Evolutionary conservation across 2,113 vertebrate species (phyloP).

Genomic region (Phrynosoma blainvillii): DNA sequence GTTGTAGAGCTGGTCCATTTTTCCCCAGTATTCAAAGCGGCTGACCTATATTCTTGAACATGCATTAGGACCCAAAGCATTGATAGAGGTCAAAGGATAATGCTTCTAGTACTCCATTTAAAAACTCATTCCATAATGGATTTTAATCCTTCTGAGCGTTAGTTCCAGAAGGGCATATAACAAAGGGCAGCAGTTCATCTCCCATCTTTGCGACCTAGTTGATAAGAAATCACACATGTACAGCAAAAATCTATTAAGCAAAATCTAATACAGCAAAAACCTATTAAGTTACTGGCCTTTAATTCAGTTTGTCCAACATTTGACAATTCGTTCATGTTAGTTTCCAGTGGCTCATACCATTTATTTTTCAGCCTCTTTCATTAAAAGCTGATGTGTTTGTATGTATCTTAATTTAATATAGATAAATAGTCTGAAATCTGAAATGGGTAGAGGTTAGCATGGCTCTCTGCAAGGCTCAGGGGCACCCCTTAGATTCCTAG

Average conservation of each 20-base stretch:
- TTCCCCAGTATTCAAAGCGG: neutral
- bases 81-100: neutral
- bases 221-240: neutral
- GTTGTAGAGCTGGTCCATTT: neutral
- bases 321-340: neutral
- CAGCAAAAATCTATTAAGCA: neutral
- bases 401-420: no score
- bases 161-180: neutral
- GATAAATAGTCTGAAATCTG: neutral
- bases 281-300: neutral
- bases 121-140: constrained; percentile 23
- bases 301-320: neutral
- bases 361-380: neutral
- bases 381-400: neutral
- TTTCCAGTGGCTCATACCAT: neutral
- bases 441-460: neutral
- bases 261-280: neutral
- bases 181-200: neutral
- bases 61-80: neutral
- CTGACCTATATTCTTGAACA: neutral
- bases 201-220: neutral
- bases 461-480: neutral
- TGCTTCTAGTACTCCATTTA: neutral
- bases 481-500: neutral
- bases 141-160: constrained; percentile 24